phyloP scores from a whole-genome alignment of 2,113 vertebrate species.

The Pelobates fuscus region DNA sequence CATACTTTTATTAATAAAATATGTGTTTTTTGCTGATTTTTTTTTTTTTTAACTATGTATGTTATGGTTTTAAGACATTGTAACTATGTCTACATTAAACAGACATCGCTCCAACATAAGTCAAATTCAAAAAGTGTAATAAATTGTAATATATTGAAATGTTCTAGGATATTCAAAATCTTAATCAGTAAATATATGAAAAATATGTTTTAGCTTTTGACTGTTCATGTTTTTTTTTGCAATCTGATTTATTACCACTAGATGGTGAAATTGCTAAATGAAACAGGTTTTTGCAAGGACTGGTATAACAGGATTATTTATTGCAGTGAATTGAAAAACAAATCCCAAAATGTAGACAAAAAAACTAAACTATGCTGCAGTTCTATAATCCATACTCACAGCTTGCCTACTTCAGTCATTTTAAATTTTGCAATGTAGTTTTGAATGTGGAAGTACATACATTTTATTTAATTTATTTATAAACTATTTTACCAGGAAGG shows the following conservation, averaged over 20 bases:
- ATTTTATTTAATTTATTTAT: no score
- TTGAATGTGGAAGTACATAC: no score
- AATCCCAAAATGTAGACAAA: no score
- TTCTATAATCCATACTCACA: no score
- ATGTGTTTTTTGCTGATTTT: not conserved
- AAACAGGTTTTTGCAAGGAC: not conserved
- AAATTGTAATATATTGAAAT: not conserved
- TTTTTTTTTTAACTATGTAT: not conserved
- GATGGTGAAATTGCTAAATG: constrained; percentile 23
- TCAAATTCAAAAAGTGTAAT: not conserved
- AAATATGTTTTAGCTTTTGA: not conserved
- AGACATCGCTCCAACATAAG: not conserved
- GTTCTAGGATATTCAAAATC: not conserved
- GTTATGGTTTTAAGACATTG: not conserved
- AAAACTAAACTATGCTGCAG: no score
- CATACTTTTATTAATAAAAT: not conserved
- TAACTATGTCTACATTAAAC: not conserved
- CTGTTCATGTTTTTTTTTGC: constrained; percentile 3
- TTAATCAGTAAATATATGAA: not conserved
- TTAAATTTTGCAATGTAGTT: no score
- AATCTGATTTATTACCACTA: not conserved
- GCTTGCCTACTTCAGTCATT: no score
- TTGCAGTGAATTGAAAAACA: no score
- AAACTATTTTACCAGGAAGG: no score
- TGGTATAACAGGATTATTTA: no score